These are phyloP conservation scores for Coenobita brevimanus DNA, from an alignment of 1,140 invertebrate genomes.

Conservation along the genomic window DNA sequence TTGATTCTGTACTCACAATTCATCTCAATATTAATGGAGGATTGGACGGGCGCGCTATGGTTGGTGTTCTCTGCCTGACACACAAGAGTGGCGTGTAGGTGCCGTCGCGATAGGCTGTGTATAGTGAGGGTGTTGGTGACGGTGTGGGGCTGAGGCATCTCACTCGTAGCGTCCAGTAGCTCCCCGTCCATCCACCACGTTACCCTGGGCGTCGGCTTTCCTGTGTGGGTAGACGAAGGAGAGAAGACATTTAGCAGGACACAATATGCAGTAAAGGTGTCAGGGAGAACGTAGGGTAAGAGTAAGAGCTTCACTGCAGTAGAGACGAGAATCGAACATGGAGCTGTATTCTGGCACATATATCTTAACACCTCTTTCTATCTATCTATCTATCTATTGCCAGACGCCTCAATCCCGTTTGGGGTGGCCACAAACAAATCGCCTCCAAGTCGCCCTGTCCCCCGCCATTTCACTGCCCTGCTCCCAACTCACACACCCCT, in stretches of 20 bases:
- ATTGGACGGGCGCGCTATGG: slow-evolving; percentile 61
- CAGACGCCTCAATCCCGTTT: too few relatives aligned
- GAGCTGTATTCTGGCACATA: too few relatives aligned
- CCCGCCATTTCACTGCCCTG: too few relatives aligned
- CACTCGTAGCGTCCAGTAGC: slow-evolving; percentile 42
- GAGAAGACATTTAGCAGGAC: not conserved
- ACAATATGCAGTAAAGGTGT: too few relatives aligned
- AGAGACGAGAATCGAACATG: too few relatives aligned
- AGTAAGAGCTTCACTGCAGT: too few relatives aligned
- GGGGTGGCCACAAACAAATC: too few relatives aligned
- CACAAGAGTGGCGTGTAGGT: slow-evolving; percentile 70
- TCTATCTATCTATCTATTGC: too few relatives aligned
- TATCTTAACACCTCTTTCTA: too few relatives aligned
- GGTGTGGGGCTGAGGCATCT: slow-evolving; percentile 71
- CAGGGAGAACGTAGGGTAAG: too few relatives aligned
- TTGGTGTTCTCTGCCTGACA: slow-evolving; percentile 72
- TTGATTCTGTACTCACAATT: slow-evolving; percentile 68
- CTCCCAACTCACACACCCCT: too few relatives aligned
- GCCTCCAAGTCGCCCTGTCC: too few relatives aligned
- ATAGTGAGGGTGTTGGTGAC: slow-evolving; percentile 70
- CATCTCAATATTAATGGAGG: slow-evolving; percentile 71
- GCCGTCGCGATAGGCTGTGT: slow-evolving; percentile 68
- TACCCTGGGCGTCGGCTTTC: slow-evolving; percentile 57
- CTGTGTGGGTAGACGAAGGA: slow-evolving; percentile 20
- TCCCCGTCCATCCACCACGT: slow-evolving; percentile 58